Conservation (phyloP, 2,888 invertebrate species). For the Stegophylla sp. region DNA sequence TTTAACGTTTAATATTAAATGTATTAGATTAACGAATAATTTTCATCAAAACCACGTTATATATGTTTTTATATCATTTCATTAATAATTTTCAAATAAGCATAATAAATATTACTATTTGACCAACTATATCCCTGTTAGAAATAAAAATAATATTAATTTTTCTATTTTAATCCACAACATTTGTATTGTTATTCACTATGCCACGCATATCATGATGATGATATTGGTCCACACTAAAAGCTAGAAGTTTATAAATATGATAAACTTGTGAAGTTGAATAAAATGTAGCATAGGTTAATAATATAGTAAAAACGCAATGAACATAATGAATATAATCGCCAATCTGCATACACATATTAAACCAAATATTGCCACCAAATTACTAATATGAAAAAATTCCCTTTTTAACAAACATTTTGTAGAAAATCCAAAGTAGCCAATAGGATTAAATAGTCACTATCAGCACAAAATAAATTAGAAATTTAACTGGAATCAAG, state of each 20-base stretch:
- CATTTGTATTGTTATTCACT: not conserved
- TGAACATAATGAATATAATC: constrained; percentile 22
- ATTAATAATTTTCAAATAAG: constrained; percentile 8
- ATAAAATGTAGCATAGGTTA: constrained; percentile 6
- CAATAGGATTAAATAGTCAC: not conserved
- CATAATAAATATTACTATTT: constrained; percentile 16
- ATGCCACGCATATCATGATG: not conserved
- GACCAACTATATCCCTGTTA: constrained; percentile 29
- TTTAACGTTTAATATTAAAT: constrained; percentile 73
- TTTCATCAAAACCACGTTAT: constrained; percentile 57
- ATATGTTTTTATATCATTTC: constrained; percentile 28
- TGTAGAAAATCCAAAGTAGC: constrained; percentile 14
- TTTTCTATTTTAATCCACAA: constrained; percentile 10
- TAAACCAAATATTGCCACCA: constrained; percentile 24
- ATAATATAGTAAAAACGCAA: too few species aligned
- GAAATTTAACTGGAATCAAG: constrained; percentile 1
- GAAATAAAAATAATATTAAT: constrained; percentile 36
- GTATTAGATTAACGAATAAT: constrained; percentile 56
- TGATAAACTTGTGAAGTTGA: not conserved
- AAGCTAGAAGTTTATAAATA: not conserved
- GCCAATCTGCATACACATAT: constrained; percentile 5
- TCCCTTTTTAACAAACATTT: not conserved
- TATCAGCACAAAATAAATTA: not conserved
- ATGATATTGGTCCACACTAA: constrained; percentile 13
- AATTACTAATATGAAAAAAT: constrained; percentile 18